Conservation (phyloP, 2,888 invertebrate genomes). For the Chloroclystis v-ata region DNA sequence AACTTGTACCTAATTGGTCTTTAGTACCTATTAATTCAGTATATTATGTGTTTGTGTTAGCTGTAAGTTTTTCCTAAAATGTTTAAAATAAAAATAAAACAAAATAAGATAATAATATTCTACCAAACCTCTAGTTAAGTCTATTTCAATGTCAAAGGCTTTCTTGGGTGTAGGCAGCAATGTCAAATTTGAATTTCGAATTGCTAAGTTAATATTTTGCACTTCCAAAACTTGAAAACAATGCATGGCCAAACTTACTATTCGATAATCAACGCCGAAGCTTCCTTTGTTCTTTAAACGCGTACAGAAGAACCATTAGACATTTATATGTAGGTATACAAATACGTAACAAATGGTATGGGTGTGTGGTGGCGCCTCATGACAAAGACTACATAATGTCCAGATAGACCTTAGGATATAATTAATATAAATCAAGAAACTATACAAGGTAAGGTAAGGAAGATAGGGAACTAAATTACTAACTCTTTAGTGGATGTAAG, state of each 20-base stretch:
- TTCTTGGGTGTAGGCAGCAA: not conserved
- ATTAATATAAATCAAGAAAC: no score
- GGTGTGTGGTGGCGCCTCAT: slow-evolving; percentile 40
- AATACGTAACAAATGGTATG: slow-evolving; percentile 4
- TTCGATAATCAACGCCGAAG: slow-evolving; percentile 33
- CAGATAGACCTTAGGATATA: slow-evolving; percentile 30
- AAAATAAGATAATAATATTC: no score
- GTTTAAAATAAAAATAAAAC: no score
- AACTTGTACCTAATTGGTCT: no score
- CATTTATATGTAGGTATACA: slow-evolving; percentile 25
- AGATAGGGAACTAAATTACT: no score
- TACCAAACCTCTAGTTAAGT: no score
- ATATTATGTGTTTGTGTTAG: no score
- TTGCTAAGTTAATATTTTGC: slow-evolving; percentile 57
- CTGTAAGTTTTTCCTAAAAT: no score
- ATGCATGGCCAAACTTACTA: slow-evolving; percentile 46
- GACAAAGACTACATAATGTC: slow-evolving; percentile 25
- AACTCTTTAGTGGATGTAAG: not conserved
- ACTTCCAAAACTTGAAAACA: slow-evolving; percentile 58
- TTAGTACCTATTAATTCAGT: no score
- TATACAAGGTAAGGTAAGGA: no score
- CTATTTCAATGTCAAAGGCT: not conserved
- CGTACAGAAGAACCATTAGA: slow-evolving; percentile 13
- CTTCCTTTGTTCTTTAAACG: slow-evolving; percentile 72
- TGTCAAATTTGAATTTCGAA: slow-evolving; percentile 34